A percentile compares a stretch with the other conserved stretches of the same genome.
These are phyloP conservation scores for Sylvia atricapilla DNA, from an alignment of 2,113 vertebrate genomes.

Conservation along the genomic window DNA sequence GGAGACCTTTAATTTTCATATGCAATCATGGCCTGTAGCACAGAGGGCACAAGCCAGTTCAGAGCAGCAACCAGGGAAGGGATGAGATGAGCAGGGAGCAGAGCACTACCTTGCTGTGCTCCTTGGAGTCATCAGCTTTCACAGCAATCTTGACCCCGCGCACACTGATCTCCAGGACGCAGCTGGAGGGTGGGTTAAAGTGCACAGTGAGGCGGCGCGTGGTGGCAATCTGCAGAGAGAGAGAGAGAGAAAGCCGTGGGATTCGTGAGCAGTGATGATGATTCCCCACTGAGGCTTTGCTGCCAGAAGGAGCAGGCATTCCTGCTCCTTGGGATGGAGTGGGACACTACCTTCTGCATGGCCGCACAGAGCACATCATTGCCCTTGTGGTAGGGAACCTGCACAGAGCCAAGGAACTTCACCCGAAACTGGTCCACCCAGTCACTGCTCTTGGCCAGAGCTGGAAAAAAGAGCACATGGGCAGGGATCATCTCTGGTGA, in stretches of 20 bases:
- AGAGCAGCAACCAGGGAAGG: neutral
- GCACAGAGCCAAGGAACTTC: slow-evolving; percentile 95
- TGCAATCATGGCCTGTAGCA: neutral
- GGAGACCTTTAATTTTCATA: neutral
- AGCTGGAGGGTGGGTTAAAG: slow-evolving; percentile 96
- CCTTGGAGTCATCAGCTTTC: slow-evolving; percentile 84
- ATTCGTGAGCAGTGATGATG: neutral
- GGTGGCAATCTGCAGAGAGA: slow-evolving; percentile 84
- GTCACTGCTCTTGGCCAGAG: slow-evolving; percentile 82
- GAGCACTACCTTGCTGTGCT: slow-evolving; percentile 77
- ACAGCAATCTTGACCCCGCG: slow-evolving; percentile 93
- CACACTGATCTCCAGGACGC: slow-evolving; percentile 91
- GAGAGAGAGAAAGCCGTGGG: neutral
- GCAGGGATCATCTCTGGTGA: neutral
- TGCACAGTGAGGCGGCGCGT: slow-evolving; percentile 94
- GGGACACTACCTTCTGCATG: slow-evolving; percentile 92
- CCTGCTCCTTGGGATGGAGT: neutral
- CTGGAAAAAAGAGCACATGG: slow-evolving; percentile 33
- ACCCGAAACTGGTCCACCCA: slow-evolving; percentile 92
- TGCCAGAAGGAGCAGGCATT: neutral
- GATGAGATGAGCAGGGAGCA: rapidly evolving
- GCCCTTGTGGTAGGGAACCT: slow-evolving; percentile 96
- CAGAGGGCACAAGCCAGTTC: neutral
- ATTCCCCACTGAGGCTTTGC: neutral
- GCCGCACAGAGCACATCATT: slow-evolving; percentile 95